Conservation (phyloP, 2,888 invertebrate genomes). For the Endomychus coccineus region DNA sequence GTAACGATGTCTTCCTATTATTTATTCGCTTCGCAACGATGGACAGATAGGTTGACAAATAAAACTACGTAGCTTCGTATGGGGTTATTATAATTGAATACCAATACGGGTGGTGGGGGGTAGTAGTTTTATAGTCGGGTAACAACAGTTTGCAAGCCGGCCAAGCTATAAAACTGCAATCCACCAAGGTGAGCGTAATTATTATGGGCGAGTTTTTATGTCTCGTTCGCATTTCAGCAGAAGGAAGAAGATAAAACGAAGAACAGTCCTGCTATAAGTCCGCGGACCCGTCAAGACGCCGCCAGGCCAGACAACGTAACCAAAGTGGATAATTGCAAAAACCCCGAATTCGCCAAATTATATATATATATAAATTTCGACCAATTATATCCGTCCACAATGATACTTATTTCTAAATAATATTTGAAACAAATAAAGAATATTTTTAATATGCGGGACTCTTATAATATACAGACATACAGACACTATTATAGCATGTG, state of each 20-base stretch:
- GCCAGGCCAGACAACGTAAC: slow-evolving; percentile 4
- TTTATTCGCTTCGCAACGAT: too few relatives aligned
- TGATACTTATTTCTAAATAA: slow-evolving; percentile 16
- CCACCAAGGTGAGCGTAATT: slow-evolving; percentile 26
- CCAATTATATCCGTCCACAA: slow-evolving; percentile 15
- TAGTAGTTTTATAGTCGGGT: slow-evolving; percentile 16
- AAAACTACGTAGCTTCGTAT: too few relatives aligned
- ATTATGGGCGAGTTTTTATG: slow-evolving; percentile 24
- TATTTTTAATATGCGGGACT: slow-evolving; percentile 22
- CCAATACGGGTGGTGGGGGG: too few relatives aligned
- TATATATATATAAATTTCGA: slow-evolving; percentile 10
- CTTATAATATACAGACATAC: slow-evolving; percentile 13
- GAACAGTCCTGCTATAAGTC: too few relatives aligned
- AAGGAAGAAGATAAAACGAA: too few relatives aligned
- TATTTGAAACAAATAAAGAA: slow-evolving; percentile 17
- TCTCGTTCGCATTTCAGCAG: too few relatives aligned
- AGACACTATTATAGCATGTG: slow-evolving; percentile 7
- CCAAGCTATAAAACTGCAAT: slow-evolving; percentile 25
- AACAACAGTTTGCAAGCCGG: slow-evolving; percentile 14
- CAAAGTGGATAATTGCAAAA: slow-evolving; percentile 18
- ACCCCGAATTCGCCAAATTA: slow-evolving; percentile 16
- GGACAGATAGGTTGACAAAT: too few relatives aligned
- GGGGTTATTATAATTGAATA: too few relatives aligned
- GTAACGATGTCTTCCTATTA: too few relatives aligned
- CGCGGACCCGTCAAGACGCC: background rate